These are phyloP conservation scores for Channa argus DNA, from an alignment of 2,113 vertebrate species.

Conservation along the genomic window DNA sequence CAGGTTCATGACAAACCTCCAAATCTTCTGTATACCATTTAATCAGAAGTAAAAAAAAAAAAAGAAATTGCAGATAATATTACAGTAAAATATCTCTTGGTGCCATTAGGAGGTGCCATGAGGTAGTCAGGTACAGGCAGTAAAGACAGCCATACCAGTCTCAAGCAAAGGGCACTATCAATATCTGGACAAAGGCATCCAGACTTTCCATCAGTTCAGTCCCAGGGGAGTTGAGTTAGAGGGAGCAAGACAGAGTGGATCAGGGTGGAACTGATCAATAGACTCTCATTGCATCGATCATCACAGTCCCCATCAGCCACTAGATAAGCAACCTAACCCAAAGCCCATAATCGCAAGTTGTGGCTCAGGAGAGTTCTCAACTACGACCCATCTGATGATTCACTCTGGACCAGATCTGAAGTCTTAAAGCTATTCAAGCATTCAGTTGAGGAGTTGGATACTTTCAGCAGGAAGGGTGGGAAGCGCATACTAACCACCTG, in stretches of 20 bases:
- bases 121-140: slow-evolving; percentile 6
- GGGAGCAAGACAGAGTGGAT: slow-evolving; percentile 31
- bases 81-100: neutral
- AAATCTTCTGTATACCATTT: neutral
- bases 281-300: slow-evolving; percentile 63
- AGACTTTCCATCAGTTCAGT: slow-evolving; percentile 53
- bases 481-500: slow-evolving; percentile 1
- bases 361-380: slow-evolving; percentile 28
- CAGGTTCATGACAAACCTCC: neutral
- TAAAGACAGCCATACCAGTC: slow-evolving; percentile 31
- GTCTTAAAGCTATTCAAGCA: slow-evolving; percentile 31
- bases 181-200: slow-evolving; percentile 39
- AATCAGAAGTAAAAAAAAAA: neutral
- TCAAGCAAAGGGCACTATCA: slow-evolving; percentile 35
- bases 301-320: slow-evolving; percentile 38
- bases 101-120: neutral
- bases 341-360: slow-evolving; percentile 26
- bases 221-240: slow-evolving; percentile 26
- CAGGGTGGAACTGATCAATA: slow-evolving; percentile 65
- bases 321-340: slow-evolving; percentile 57
- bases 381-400: slow-evolving; percentile 44
- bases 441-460: slow-evolving; percentile 15
- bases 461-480: slow-evolving; percentile 1
- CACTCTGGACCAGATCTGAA: slow-evolving; percentile 21
- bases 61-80: neutral